Base-by-base conservation (phyloP, 1,140 invertebrate species). In the Pseudomyrmex pallidus region DNA sequence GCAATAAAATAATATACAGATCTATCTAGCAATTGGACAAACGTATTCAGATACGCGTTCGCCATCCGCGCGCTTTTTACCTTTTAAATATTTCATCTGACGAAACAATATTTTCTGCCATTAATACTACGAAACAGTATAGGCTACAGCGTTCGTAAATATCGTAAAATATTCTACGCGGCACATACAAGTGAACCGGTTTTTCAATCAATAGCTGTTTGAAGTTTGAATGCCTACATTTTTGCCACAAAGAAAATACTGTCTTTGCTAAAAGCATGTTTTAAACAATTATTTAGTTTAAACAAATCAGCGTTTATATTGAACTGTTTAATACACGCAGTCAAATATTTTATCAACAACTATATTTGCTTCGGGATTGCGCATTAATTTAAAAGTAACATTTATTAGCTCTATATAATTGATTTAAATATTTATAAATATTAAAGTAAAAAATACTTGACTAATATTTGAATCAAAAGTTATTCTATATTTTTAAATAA, bases 171-270 rank as follows among this genome's bases (percentile, higher is more conserved):
- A 78, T 78, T 80, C 76, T 22, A 70, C 15, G 17, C 17, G 46
- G 3, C 10, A 35, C 35, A 2, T 15, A 25, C 76, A 54, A 20
- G n/a, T 61, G 64, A 59, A 35, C 17, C 70, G n/a, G n/a, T n/a
- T 80, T 72, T 80, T 72, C 76, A 72, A 80, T 80, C 66, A 72
- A 35, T 78, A 54, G 35, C 35, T 70, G 50, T 80, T 78, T 70
- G 76, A 72, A 66, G 50, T 80, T 78, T 70, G 76, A 72, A n/a
- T 72, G 56, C 22, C 48, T 20, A 76, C 35, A 35, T 35, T 5
- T 76, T 64, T 66, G 10, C 35, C 20, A 48, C 20, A 22, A 50
- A 52, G 54, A 59, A 80, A 70, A 80, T 70, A 35, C 20, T 56
- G 12, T 0, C 44, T 59, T 7, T 8, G 3, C 8, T 12, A 70